Base-by-base conservation (phyloP, 2,888 invertebrate species). In the Scaptomyza flava region DNA sequence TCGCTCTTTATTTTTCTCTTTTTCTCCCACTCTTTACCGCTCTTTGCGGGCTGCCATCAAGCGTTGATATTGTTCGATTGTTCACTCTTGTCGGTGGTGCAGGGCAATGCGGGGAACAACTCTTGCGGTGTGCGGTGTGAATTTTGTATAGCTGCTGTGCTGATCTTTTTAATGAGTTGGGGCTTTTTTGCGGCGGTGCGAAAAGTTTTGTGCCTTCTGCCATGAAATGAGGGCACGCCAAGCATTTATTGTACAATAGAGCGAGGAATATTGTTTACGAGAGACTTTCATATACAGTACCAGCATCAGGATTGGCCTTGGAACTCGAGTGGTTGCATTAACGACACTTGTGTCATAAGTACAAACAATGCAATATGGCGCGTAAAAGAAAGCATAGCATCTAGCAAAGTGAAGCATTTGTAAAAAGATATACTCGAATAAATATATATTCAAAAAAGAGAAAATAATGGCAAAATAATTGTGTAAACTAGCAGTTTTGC, bases 161-260 rank as follows among this genome's bases (percentile, higher is more conserved):
- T 85, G 87, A 82, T 82, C 85, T 85, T 85, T 82, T 82, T 82
- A 82, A 82, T 82, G 87, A 82, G 87, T 85, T 85, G 86, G 80
- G 80, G 62, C 79, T 69, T 41, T 41, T 38, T 41, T 72, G 66
- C 61, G 63, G 81, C 79, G 33, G 51, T 64, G 80, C 72, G 77
- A 85, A 81, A 87, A 85, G 72, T 81, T 81, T 81, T 81, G 57
- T 68, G 57, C 74, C 68, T 81, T 76, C 66, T 66, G 77, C 68
- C 87, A 53, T 79, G 73, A 82, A 82, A 87, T 77, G 70, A 82
- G 87, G 87, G 58, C 78, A 34, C 64, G 45, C 43, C 59, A 57
- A 59, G 81, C 79, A 70, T 81, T 85, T 82, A 79, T 85, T 64
- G 64, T 63, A 17, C 56, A 47, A 41, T 61, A 36, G 38, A 65